Base-by-base conservation (phyloP, 2,888 invertebrate species). In the Hemistola chrysoprasaria region DNA sequence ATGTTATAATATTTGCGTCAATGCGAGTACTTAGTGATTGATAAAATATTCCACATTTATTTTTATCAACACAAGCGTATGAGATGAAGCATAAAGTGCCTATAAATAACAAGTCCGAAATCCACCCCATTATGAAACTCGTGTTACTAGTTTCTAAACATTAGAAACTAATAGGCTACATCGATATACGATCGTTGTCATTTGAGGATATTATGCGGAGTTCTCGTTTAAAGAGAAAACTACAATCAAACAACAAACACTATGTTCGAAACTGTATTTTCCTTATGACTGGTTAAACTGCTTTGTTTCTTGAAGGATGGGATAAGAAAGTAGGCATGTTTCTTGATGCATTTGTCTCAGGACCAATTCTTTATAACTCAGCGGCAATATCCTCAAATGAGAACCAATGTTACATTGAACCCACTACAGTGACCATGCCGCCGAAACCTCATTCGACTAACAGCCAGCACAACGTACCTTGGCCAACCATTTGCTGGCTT, bases 401-500 rank as follows among this genome's bases (percentile, higher is more conserved):
- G 28, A 37, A 36, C 23, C 8, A 9, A 37, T 16, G 3, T 8
- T 6, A 28, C 27, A 9, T 36, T 8, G 24, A 16, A 22, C 26
- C 25, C 26, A 40, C 38, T 36, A 32, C 31, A 40, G 26, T n/a
- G n/a, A 28, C 31, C 39, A 24, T 32, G 36, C 31, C 47, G 40
- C 43, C 39, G 43, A 34, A 34, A 65, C 60, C 62, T 64, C 61
- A 55, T 56, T 59, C 56, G 63, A 71, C 74, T 69, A 63, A 53
- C 59, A 44, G 71, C 74, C 69, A 63, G 65, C 64, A 62, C 53
- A 65, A 80, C 80, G 76, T 85, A 95, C 94, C 90, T 95, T 94
- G 38, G 93, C 92, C 79, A 94, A 91, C 93, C 95, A 94, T 73
- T 94, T 94, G 53, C 93, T 93, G 52, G 94, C 94, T 76, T 95